These are phyloP conservation scores for Pachyramphus minor DNA, from an alignment of 2,113 vertebrate species.

Conservation along the genomic window DNA sequence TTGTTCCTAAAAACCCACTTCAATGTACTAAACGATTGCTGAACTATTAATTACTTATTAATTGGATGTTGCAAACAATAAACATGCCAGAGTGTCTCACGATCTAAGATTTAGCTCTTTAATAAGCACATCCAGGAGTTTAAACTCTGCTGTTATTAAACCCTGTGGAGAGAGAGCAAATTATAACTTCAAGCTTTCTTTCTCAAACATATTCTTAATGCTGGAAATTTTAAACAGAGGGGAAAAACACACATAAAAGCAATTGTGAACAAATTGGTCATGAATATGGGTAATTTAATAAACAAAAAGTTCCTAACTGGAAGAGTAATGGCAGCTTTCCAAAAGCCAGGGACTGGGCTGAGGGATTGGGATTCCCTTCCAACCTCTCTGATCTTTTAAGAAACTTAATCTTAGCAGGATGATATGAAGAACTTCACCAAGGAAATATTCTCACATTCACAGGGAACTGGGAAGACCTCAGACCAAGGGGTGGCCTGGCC, in stretches of 20 bases:
- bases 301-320: background rate
- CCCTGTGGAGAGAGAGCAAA: background rate
- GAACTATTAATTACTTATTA: slow-evolving; percentile 51
- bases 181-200: background rate
- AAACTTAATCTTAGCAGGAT: background rate
- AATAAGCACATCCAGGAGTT: slow-evolving; percentile 34
- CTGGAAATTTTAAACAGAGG: background rate
- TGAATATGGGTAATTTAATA: background rate
- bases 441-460: background rate
- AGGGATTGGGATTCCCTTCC: background rate
- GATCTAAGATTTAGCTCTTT: slow-evolving; percentile 39
- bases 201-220: background rate
- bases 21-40: background rate
- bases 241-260: background rate
- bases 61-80: slow-evolving; percentile 32
- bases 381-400: background rate
- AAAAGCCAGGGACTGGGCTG: background rate
- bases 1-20: background rate
- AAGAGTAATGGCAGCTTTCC: background rate
- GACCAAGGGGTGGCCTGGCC: background rate
- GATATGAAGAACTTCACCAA: background rate
- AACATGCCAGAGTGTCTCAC: slow-evolving; percentile 1
- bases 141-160: background rate
- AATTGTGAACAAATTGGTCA: background rate
- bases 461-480: background rate